Conservation (phyloP, 2,888 invertebrate species). For the Trachelus stipa region DNA sequence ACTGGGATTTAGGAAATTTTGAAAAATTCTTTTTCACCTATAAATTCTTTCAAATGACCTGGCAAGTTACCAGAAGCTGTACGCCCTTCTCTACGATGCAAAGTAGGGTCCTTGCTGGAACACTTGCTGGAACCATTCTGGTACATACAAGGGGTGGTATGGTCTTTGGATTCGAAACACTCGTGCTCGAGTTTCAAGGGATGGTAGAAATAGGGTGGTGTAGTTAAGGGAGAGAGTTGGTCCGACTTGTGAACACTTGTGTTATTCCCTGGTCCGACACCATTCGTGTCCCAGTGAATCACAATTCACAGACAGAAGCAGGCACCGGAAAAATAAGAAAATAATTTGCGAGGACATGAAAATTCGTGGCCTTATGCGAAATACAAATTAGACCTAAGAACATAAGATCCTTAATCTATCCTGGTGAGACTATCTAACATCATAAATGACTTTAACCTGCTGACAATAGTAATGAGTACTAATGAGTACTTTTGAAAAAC, state of each 20-base stretch:
- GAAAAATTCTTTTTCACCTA: neutral
- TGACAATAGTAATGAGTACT: neutral
- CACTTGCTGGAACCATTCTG: conserved; percentile 42
- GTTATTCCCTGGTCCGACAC: conserved; percentile 59
- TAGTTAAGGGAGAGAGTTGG: conserved; percentile 40
- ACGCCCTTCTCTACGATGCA: neutral
- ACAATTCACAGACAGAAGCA: conserved; percentile 27
- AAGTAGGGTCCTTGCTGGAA: conserved; percentile 19
- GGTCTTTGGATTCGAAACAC: conserved; percentile 27
- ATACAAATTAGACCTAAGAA: neutral
- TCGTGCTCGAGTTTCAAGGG: conserved; percentile 42
- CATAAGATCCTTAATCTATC: neutral
- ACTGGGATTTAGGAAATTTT: neutral
- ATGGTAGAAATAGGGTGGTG: neutral
- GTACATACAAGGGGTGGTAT: neutral
- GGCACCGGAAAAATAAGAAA: neutral
- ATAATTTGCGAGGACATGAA: neutral
- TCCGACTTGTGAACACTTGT: conserved; percentile 63
- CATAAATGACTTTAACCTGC: neutral
- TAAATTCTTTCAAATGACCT: neutral
- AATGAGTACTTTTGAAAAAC: neutral
- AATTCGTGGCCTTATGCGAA: neutral
- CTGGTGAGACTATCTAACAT: neutral
- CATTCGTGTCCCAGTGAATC: conserved; percentile 52
- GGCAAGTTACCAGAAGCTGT: neutral